Conservation (phyloP, 1,140 invertebrate genomes). For the Polypedilum pembai region DNA sequence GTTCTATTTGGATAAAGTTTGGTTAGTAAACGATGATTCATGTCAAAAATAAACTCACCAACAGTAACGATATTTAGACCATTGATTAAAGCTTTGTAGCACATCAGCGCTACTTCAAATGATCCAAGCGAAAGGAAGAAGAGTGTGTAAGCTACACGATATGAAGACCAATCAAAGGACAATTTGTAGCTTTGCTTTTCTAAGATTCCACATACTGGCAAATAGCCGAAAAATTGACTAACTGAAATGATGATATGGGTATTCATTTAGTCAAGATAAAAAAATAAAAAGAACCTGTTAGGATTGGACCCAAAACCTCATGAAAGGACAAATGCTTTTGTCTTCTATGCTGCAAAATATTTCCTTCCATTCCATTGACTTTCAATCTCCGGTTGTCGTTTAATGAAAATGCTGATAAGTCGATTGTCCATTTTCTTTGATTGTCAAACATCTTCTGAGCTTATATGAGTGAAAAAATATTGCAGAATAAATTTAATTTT, state of each 20-base stretch:
- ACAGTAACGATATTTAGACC: not conserved
- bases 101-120: slow-evolving; percentile 11
- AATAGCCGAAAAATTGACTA: slow-evolving; percentile 11
- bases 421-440: too few species aligned
- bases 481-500: too few species aligned
- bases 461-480: too few species aligned
- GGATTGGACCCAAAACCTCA: slow-evolving; percentile 13
- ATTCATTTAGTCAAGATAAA: not conserved
- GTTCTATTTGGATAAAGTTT: not conserved
- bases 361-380: not conserved
- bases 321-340: slow-evolving; percentile 14
- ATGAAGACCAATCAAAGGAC: not conserved
- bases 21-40: too few species aligned
- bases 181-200: not conserved
- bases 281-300: not conserved
- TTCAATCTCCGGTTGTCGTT: not conserved
- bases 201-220: not conserved
- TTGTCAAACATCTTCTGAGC: too few species aligned
- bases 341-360: slow-evolving; percentile 2
- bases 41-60: not conserved
- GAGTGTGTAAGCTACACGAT: not conserved
- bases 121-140: not conserved
- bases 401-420: too few species aligned
- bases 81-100: not conserved
- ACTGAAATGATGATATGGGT: not conserved